A percentile compares a stretch with the other conserved stretches of the same genome.
Conservation (phyloP, 1,140 invertebrate genomes). For the Drosophila aff. region DNA sequence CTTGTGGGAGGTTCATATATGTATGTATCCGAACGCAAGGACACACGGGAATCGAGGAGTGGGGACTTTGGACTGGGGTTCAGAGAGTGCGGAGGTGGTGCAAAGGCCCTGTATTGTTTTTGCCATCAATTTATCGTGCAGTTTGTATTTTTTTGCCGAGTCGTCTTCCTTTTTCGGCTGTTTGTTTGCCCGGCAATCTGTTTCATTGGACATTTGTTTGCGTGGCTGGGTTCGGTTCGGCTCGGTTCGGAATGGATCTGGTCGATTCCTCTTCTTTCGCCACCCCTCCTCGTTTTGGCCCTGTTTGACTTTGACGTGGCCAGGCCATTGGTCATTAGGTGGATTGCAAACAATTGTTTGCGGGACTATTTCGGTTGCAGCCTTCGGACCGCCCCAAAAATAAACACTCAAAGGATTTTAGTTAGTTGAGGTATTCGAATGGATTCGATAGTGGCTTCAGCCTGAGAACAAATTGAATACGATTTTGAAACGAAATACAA, state of each 20-base stretch:
- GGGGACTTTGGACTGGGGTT: neutral
- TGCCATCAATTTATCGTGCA: constrained; percentile 77
- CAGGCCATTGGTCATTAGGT: constrained; percentile 71
- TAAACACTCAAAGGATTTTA: constrained; percentile 2
- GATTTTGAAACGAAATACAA: constrained; percentile 6
- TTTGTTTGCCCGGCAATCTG: constrained; percentile 76
- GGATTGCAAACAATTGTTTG: constrained; percentile 62
- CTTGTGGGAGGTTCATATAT: constrained; percentile 3
- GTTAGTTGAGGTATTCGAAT: neutral
- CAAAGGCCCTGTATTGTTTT: constrained; percentile 56
- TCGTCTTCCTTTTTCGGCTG: constrained; percentile 51
- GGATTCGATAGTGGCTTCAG: neutral
- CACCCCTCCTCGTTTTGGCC: constrained; percentile 10
- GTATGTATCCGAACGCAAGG: neutral
- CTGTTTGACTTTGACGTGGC: constrained; percentile 55
- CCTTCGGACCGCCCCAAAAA: neutral
- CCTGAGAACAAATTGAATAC: neutral
- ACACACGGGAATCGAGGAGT: constrained; percentile 6
- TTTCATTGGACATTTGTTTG: constrained; percentile 82
- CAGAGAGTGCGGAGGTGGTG: constrained; percentile 8
- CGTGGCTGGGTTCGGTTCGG: constrained; percentile 50
- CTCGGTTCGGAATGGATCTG: constrained; percentile 20
- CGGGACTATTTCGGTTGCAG: constrained; percentile 9
- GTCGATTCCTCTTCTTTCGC: neutral
- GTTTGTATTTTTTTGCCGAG: constrained; percentile 50